These are phyloP conservation scores for Lepus oiostolus DNA, from an alignment of 2,797 vertebrate species.

Conservation along the genomic window DNA sequence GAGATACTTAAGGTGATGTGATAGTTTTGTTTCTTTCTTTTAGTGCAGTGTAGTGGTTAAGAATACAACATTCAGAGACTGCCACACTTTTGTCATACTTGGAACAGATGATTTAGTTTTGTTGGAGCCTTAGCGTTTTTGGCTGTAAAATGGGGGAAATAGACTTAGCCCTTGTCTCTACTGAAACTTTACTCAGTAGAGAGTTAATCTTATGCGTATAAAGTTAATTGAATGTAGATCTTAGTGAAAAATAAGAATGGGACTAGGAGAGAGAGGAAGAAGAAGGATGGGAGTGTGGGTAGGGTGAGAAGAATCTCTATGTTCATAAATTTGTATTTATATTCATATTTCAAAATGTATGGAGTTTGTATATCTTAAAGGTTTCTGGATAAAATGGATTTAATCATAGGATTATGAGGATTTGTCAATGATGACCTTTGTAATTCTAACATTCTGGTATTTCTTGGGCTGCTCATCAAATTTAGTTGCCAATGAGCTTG, in stretches of 20 bases:
- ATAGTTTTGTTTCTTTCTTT: slow-evolving; percentile 30
- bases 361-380: background rate
- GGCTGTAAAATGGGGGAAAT: background rate
- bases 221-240: too few species aligned
- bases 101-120: background rate
- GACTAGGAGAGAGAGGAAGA: too few species aligned
- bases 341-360: too few species aligned
- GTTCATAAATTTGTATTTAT: too few species aligned
- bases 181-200: too few species aligned
- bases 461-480: background rate
- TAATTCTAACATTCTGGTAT: background rate
- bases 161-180: background rate
- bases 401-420: background rate
- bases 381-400: too few species aligned
- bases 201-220: too few species aligned
- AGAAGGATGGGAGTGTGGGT: too few species aligned
- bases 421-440: background rate
- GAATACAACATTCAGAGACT: background rate
- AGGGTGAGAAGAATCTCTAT: too few species aligned
- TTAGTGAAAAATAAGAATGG: too few species aligned
- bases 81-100: background rate
- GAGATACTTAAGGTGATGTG: background rate
- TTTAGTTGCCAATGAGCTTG: background rate
- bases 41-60: background rate
- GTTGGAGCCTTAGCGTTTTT: background rate